Conservation (phyloP, 1,140 invertebrate genomes). For the Xylocopa sonorina region DNA sequence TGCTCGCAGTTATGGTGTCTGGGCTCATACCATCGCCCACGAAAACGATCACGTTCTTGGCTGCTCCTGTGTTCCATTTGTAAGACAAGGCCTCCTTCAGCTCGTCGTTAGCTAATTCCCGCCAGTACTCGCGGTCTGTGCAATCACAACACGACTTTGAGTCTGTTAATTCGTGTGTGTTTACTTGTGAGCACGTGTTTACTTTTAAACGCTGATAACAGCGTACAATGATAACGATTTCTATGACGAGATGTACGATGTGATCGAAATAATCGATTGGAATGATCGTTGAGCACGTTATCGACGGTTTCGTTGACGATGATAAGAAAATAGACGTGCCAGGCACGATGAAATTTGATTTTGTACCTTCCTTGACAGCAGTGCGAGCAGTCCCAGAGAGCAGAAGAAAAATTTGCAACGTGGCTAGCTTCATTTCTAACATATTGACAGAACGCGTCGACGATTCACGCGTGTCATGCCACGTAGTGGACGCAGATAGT, state of each 20-base stretch:
- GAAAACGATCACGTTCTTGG: conserved; percentile 96
- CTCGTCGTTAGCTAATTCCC: conserved; percentile 81
- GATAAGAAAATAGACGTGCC: background rate
- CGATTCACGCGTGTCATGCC: no score
- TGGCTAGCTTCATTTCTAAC: background rate
- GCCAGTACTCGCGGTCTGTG: conserved; percentile 84
- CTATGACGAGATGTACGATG: no score
- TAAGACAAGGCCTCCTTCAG: conserved; percentile 84
- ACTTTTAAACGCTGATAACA: no score
- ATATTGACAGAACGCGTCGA: background rate
- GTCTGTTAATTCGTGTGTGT: no score
- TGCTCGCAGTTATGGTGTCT: conserved; percentile 92
- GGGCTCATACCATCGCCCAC: conserved; percentile 97
- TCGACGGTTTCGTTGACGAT: background rate
- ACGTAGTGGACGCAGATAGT: background rate
- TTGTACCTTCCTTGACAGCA: conserved; percentile 32
- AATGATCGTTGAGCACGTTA: background rate
- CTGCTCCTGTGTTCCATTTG: conserved; percentile 84
- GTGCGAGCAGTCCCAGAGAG: background rate
- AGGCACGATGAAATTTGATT: background rate
- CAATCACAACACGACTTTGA: background rate
- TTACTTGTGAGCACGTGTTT: no score
- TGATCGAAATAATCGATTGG: no score
- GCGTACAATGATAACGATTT: no score
- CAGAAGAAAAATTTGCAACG: background rate